Base-by-base conservation (phyloP, 64 coral and sea anemone species). In the Pachyseris speciosa region DNA sequence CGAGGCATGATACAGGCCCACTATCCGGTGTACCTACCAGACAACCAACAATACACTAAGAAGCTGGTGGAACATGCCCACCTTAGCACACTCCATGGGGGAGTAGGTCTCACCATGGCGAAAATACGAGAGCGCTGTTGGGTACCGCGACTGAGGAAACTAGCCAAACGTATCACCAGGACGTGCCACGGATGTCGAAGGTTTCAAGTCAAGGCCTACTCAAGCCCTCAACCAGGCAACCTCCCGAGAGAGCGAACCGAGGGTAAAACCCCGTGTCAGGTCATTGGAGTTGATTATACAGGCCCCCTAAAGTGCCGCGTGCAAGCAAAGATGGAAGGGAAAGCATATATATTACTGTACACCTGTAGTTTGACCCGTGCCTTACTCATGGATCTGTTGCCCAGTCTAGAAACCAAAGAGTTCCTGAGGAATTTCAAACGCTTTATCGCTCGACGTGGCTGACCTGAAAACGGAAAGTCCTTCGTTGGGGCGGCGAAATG, bases 321-420 rank as follows among this genome's bases (percentile, higher is more conserved):
- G 38, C 64, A 44, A 24, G 31, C 12, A 24, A 64, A 60, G 9
- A 37, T 38, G 15, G 72, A 90, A 22, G 88, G 73, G 28, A 90
- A 91, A n/a, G 89, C 83, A 55, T 87, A 86, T 75, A 86, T 92
- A 11, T 33, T 85, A 52, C 70, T 92, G 31, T 76, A 73, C 9
- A 51, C 91, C 53, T 93, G 84, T 57, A 80, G 72, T 22, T 25
- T 93, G 20, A 87, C 91, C 6, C 47, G 84, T 55, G 91, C 83
- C 12, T 37, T 87, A 12, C 69, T 79, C 38, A 40, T 93, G 5
- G 84, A 93, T 41, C 16, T 93, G n/a, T 37, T 87, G 11, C 84
- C 91, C 29, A 75, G 79, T 37, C 53, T 49, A 8, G 79, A 69
- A 19, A 29, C 57, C 2, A 37, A 60, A 13, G 66, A 93, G 45